Evolutionary conservation across 2,113 vertebrate species (phyloP), one percentile per base, ranked within the genome.

Genomic region (Nymphicus hollandicus): DNA sequence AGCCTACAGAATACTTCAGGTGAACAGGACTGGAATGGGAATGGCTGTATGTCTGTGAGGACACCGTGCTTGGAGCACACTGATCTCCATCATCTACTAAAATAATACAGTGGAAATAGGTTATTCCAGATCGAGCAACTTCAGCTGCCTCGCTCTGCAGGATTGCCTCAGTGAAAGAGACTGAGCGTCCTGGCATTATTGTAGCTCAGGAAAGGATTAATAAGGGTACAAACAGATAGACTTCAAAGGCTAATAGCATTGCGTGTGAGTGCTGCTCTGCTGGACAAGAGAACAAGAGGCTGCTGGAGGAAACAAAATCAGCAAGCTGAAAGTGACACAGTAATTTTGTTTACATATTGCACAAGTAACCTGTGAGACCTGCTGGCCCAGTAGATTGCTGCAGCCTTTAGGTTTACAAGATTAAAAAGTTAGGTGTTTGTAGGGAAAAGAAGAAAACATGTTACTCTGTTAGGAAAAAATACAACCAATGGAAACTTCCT

Each of bases 331-430:
- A 49, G 16, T 87, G 81, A 76, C 69, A 19, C 14, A 31, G 69
- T 65, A 79, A 85, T 93, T 92, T 84, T 93, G 90, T 96, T 95
- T 92, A 81, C 77, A 5, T 93, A 79, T 96, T 96, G 92, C 86
- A 66, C 88, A 95, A 93, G 92, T 86, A 96, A 91, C 83, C 86
- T 76, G 91, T 63, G 88, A 65, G 90, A 96, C 96, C 86, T 94
- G 92, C 88, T 90, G 92, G 88, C 88, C 92, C n/a, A 20, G 93
- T 69, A 5, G 37, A 22, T 88, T 68, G 46, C 70, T 89, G 49
- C 70, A 85, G 87, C 73, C 50, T 76, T 79, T 80, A 76, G 19
- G n/a, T 88, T 72, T 82, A 8, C 37, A 43, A 18, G 71, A 80
- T 88, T 70, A 65, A 91, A 91, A 94, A 93, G 65, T 29, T 65